phyloP scores from a whole-genome alignment of 2,113 vertebrate genomes.

The Odocoileus virginianus region DNA sequence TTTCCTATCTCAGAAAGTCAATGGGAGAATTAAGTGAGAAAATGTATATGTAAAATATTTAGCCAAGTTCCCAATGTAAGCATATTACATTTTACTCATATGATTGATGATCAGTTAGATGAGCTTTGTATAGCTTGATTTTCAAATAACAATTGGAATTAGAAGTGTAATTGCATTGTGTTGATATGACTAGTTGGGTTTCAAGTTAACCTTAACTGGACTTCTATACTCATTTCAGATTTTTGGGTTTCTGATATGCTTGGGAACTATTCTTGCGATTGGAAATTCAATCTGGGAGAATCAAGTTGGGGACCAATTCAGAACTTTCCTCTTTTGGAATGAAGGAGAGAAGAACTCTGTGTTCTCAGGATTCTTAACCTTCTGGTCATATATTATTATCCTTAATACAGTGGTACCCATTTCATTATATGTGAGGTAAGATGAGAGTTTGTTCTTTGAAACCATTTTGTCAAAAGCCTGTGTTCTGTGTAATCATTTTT shows the following conservation, averaged over 20 bases:
- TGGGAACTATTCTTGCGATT: slow-evolving; percentile 83
- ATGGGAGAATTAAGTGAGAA: slow-evolving; percentile 30
- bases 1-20: not conserved
- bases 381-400: slow-evolving; percentile 87
- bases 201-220: slow-evolving; percentile 36
- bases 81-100: not conserved
- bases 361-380: slow-evolving; percentile 85
- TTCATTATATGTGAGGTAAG: slow-evolving; percentile 87
- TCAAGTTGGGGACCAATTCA: slow-evolving; percentile 76
- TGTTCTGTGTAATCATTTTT: not conserved
- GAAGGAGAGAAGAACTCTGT: slow-evolving; percentile 70
- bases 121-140: not conserved
- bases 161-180: not conserved
- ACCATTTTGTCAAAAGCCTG: not conserved
- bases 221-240: slow-evolving; percentile 78
- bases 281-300: slow-evolving; percentile 85
- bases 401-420: slow-evolving; percentile 87
- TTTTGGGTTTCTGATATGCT: slow-evolving; percentile 84
- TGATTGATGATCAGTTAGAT: not conserved
- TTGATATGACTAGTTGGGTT: slow-evolving; percentile 1
- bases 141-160: slow-evolving; percentile 6
- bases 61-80: not conserved
- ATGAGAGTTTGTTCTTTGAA: not conserved
- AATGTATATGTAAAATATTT: not conserved
- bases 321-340: slow-evolving; percentile 77